These are phyloP conservation scores for Papio anubis DNA, from an alignment of 2,113 vertebrate species.

Conservation along the genomic window DNA sequence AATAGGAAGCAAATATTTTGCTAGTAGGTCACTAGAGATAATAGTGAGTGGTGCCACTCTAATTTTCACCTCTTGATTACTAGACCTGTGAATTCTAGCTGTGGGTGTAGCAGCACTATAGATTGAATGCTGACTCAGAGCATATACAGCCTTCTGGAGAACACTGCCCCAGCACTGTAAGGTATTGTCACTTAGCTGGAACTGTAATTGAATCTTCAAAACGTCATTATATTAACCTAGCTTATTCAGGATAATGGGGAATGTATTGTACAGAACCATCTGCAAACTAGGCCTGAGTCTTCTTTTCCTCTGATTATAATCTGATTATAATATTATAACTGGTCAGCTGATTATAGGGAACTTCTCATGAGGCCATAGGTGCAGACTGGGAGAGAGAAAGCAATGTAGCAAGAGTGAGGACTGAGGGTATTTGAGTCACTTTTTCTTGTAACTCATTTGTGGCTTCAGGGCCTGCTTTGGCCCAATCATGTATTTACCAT, in stretches of 20 bases:
- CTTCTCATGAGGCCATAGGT: not conserved
- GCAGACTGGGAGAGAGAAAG: not conserved
- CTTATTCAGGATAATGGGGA: not conserved
- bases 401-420: no score
- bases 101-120: not conserved
- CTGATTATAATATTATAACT: no score
- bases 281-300: not conserved
- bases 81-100: not conserved
- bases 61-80: not conserved
- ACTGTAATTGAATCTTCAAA: not conserved
- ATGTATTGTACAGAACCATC: not conserved
- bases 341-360: not conserved
- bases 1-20: not conserved
- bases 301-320: not conserved
- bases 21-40: not conserved
- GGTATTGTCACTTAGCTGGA: not conserved
- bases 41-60: not conserved
- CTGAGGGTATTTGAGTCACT: not conserved
- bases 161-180: not conserved
- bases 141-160: not conserved
- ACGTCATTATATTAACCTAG: not conserved
- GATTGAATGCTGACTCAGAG: not conserved
- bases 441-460: not conserved
- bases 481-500: not conserved
- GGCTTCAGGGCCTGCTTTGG: not conserved